Evolutionary conservation across 2,113 vertebrate species (phyloP).

Genomic region (Pterocles burchelli): DNA sequence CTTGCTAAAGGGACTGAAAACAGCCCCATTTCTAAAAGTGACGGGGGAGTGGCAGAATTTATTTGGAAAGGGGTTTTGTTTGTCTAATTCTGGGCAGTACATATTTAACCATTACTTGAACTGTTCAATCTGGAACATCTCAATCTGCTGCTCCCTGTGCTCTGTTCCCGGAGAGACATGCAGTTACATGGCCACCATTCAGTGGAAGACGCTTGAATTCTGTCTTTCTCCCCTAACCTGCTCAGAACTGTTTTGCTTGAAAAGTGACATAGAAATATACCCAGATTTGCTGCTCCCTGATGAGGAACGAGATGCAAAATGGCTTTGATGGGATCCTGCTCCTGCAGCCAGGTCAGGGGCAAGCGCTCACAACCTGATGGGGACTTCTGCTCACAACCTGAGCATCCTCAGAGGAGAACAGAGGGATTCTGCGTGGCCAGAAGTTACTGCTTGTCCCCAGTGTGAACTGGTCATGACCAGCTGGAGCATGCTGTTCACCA

Average conservation of each 20-base stretch:
- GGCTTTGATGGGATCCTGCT: background rate
- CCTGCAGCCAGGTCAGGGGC: background rate
- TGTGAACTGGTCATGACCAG: background rate
- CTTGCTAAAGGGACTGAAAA: background rate
- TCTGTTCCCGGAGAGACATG: background rate
- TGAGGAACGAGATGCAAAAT: background rate
- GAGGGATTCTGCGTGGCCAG: background rate
- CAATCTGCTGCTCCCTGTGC: background rate
- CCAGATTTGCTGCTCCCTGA: background rate
- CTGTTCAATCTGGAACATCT: background rate
- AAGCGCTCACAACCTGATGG: background rate
- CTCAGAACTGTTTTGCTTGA: background rate
- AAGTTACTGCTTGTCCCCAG: background rate
- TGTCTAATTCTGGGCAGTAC: background rate
- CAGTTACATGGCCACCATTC: background rate
- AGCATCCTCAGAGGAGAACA: background rate
- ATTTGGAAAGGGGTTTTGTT: slow-evolving; percentile 6
- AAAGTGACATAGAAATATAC: background rate
- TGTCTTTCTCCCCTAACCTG: background rate
- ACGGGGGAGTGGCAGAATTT: background rate
- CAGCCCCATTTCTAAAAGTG: background rate
- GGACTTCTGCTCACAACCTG: background rate
- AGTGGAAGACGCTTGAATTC: background rate
- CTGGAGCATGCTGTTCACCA: background rate
- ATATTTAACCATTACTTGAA: slow-evolving; percentile 15